phyloP scores from a whole-genome alignment of 2,797 vertebrate genomes.

The Neoniphon sammara region DNA sequence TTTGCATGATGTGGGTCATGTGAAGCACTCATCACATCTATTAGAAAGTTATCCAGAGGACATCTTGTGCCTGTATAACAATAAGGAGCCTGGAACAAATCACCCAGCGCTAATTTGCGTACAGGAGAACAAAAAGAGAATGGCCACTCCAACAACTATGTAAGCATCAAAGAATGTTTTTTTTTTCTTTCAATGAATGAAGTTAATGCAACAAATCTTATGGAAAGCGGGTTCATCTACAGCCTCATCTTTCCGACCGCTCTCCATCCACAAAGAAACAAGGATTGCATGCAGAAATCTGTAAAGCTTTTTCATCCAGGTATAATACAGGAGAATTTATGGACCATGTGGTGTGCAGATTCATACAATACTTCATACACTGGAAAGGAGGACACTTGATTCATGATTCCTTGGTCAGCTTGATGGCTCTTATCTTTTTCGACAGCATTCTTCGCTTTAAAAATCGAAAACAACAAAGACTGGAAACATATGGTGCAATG shows the following conservation, averaged over 20 bases:
- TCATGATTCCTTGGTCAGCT: constrained; percentile 69
- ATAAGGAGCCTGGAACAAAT: constrained; percentile 39
- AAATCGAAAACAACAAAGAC: constrained; percentile 74
- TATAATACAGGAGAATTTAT: constrained; percentile 73
- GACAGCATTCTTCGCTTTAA: constrained; percentile 61
- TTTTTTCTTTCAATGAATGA: constrained; percentile 29
- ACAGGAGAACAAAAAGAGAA: constrained; percentile 15
- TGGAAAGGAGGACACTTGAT: constrained; percentile 73
- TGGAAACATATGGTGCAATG: constrained; percentile 74
- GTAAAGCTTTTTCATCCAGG: constrained; percentile 55
- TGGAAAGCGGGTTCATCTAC: background rate
- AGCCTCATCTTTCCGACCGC: constrained; percentile 18
- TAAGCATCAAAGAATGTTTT: constrained; percentile 35
- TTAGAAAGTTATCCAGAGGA: constrained; percentile 11
- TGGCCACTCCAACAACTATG: constrained; percentile 21
- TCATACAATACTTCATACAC: constrained; percentile 53
- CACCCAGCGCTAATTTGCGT: constrained; percentile 23
- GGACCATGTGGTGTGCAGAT: constrained; percentile 79
- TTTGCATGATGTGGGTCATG: constrained; percentile 9
- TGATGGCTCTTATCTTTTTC: constrained; percentile 78
- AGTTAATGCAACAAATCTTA: constrained; percentile 25
- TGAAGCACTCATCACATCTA: constrained; percentile 37
- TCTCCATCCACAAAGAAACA: constrained; percentile 7
- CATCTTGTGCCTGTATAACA: constrained; percentile 23
- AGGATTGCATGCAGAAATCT: constrained; percentile 28